Conservation (phyloP, 2,113 vertebrate species). For the Poeciliopsis turrubarensis region DNA sequence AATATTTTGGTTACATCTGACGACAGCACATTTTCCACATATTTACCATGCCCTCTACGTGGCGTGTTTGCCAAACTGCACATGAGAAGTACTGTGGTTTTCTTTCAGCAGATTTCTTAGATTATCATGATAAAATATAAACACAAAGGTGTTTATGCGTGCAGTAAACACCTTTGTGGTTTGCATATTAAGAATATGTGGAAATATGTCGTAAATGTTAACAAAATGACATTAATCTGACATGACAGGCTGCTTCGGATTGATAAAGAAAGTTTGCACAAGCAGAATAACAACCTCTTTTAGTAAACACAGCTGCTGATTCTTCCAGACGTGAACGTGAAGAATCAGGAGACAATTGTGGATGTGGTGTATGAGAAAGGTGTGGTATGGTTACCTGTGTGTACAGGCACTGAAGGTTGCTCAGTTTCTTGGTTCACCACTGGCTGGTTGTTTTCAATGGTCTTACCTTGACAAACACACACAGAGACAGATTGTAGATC, state of each 20-base stretch:
- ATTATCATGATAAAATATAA: too few relatives aligned
- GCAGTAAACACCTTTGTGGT: too few relatives aligned
- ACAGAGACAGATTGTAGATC: slow-evolving; percentile 25
- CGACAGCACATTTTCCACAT: too few relatives aligned
- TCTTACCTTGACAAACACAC: slow-evolving; percentile 75
- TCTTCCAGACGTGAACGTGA: neutral
- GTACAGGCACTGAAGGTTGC: slow-evolving; percentile 71
- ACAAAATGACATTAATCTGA: neutral
- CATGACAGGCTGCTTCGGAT: neutral
- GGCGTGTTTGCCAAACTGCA: too few relatives aligned
- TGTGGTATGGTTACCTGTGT: slow-evolving; percentile 77
- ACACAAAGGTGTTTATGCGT: too few relatives aligned
- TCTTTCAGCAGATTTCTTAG: too few relatives aligned
- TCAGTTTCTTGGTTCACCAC: slow-evolving; percentile 72
- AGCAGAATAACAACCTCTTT: neutral
- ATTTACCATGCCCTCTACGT: too few relatives aligned
- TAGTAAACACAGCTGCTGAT: neutral
- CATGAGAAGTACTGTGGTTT: too few relatives aligned
- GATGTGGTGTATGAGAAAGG: neutral
- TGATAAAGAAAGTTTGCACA: neutral
- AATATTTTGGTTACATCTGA: too few relatives aligned
- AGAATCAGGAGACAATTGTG: neutral
- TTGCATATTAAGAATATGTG: neutral
- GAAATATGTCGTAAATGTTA: neutral
- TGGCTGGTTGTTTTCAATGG: slow-evolving; percentile 71